phyloP scores from a whole-genome alignment of 1,140 invertebrate genomes.

The Drosophila mojavensis region DNA sequence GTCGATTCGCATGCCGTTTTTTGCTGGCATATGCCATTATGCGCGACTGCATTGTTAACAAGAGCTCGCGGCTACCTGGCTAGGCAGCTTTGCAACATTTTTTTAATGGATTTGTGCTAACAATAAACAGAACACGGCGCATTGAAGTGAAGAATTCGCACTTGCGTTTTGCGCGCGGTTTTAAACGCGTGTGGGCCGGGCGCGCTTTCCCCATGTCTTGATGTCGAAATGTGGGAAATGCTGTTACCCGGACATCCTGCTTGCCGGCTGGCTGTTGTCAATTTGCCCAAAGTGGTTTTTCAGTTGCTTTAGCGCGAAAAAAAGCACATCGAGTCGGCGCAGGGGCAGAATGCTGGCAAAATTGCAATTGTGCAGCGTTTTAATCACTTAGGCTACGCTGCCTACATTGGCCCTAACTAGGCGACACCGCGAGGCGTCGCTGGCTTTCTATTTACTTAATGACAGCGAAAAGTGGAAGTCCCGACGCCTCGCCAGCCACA shows the following conservation, averaged over 20 bases:
- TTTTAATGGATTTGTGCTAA: slow-evolving; percentile 73
- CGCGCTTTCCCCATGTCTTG: slow-evolving; percentile 11
- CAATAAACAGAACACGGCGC: slow-evolving; percentile 62
- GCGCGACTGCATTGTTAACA: slow-evolving; percentile 72
- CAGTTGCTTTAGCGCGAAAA: slow-evolving; percentile 84
- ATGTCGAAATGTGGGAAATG: slow-evolving; percentile 48
- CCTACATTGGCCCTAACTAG: slow-evolving; percentile 79
- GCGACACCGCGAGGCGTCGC: slow-evolving; percentile 29
- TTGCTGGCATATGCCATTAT: slow-evolving; percentile 66
- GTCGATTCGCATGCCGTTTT: slow-evolving; percentile 14
- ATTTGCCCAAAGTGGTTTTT: slow-evolving; percentile 84
- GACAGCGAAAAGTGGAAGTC: slow-evolving; percentile 80
- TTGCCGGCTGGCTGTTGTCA: slow-evolving; percentile 66
- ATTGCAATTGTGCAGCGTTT: slow-evolving; percentile 81
- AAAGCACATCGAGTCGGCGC: slow-evolving; percentile 57
- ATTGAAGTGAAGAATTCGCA: slow-evolving; percentile 84
- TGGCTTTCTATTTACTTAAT: slow-evolving; percentile 81
- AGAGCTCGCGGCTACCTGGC: slow-evolving; percentile 62
- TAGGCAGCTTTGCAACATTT: slow-evolving; percentile 68
- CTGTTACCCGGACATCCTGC: slow-evolving; percentile 71
- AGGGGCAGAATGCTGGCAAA: slow-evolving; percentile 41
- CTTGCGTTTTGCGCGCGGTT: slow-evolving; percentile 62
- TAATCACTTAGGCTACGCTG: slow-evolving; percentile 79
- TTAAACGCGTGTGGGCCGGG: slow-evolving; percentile 56
- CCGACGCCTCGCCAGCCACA: slow-evolving; percentile 48